A percentile compares a stretch with the other conserved stretches of the same genome.
Conservation (phyloP, 2,888 invertebrate genomes). For the Endotricha flammealis region DNA sequence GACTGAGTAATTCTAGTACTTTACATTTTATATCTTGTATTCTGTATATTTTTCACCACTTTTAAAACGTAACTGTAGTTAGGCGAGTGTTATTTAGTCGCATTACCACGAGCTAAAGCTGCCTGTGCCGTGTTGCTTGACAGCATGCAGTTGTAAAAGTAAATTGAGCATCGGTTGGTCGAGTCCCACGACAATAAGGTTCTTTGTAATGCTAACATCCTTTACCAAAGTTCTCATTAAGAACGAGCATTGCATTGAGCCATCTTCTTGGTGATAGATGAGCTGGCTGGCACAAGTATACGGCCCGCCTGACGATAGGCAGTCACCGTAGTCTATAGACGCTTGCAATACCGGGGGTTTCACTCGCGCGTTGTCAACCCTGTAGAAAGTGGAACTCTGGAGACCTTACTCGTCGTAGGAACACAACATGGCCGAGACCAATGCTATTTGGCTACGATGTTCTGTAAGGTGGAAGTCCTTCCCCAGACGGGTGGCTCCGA, state of each 20-base stretch:
- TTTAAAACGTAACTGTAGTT: constrained; percentile 80
- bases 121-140: constrained; percentile 42
- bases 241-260: constrained; percentile 57
- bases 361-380: too few relatives aligned
- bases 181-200: constrained; percentile 50
- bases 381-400: too few relatives aligned
- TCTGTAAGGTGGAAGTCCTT: too few relatives aligned
- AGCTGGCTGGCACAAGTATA: constrained; percentile 57
- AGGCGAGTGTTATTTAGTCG: constrained; percentile 54
- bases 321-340: too few relatives aligned
- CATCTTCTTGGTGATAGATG: constrained; percentile 65
- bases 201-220: too few relatives aligned
- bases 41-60: constrained; percentile 82
- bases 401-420: too few relatives aligned
- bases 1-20: constrained; percentile 83
- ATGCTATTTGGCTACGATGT: too few relatives aligned
- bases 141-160: constrained; percentile 70
- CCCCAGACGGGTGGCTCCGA: too few relatives aligned
- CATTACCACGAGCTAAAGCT: constrained; percentile 44
- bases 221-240: constrained; percentile 33
- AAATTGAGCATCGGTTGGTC: constrained; percentile 56
- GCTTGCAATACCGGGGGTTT: too few relatives aligned
- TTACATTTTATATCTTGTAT: constrained; percentile 80
- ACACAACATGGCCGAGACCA: too few relatives aligned
- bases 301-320: too few relatives aligned